Evolutionary conservation across 2,113 vertebrate genomes (phyloP), one percentile per base, ranked within the genome.

Genomic region (Halichoeres trimaculatus): DNA sequence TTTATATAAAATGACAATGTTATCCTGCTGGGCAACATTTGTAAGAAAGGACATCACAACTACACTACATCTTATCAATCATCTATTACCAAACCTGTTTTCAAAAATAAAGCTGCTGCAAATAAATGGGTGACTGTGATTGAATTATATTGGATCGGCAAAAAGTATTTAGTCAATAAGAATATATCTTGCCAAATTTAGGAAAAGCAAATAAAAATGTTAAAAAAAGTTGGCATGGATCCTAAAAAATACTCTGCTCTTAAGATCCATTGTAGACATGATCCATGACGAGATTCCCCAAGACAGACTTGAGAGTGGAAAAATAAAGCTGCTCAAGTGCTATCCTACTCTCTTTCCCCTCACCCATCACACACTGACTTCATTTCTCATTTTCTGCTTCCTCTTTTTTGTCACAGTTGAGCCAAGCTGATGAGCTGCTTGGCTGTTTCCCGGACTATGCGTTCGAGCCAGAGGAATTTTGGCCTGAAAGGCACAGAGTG

Each of bases 381-480:
- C 64, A 80, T 69, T 82, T 85, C 53, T 70, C 45, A 85, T 88
- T 78, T 85, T 82, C 67, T 78, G 67, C 85, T 85, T 88, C 66
- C 80, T 78, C 61, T 70, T 75, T 76, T 70, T 63, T 71, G 70
- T 84, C 67, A 72, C 84, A 64, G 38, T 62, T 72, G 20, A 60
- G 55, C 61, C 61, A 55, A 65, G 68, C 54, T 86, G 78, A 82
- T 76, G 52, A 79, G 83, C 85, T 74, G 80, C n/a, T 85, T 75
- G 65, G 43, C 82, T 63, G 85, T 88, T 88, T 85, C 88, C 68
- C 78, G 72, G 86, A 84, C 74, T 66, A 65, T 59, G 41, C 85
- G 67, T 78, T 86, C 48, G 56, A 81, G 78, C 71, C 58, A 55
- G 67, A 90, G 83, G 88, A 93, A 93, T 93, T 88, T 83, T 78